Conservation (phyloP, 2,888 invertebrate genomes). For the Pherbina coryleti region DNA sequence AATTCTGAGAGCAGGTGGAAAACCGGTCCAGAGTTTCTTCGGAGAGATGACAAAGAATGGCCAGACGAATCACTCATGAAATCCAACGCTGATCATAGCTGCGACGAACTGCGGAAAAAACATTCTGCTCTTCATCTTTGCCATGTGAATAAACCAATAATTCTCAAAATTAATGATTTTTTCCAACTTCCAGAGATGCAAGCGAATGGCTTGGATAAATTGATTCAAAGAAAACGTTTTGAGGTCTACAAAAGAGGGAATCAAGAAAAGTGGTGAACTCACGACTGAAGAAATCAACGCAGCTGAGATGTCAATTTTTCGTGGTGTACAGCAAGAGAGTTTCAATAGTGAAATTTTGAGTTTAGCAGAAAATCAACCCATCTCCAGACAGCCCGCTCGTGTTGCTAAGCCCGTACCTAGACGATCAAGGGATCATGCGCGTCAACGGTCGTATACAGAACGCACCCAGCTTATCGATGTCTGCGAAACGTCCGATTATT, state of each 20-base stretch:
- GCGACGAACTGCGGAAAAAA: too few species aligned
- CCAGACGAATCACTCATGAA: too few species aligned
- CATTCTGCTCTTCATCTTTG: too few species aligned
- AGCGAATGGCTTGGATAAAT: not conserved
- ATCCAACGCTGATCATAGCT: too few species aligned
- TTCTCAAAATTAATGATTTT: not conserved
- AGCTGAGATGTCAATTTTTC: not conserved
- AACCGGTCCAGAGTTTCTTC: too few species aligned
- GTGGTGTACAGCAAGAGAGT: not conserved
- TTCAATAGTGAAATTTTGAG: not conserved
- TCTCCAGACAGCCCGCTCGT: not conserved
- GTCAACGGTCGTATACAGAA: conserved; percentile 36
- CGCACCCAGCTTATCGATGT: conserved; percentile 41
- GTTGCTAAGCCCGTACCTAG: not conserved
- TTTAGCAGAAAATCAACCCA: not conserved
- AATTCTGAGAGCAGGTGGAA: too few species aligned
- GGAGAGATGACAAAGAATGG: too few species aligned
- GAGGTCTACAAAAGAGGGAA: not conserved
- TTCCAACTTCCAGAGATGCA: not conserved
- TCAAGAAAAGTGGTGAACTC: not conserved
- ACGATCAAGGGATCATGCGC: too few species aligned
- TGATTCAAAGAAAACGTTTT: not conserved
- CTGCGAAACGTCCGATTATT: conserved; percentile 38
- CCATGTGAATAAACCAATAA: too few species aligned
- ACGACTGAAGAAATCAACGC: not conserved